Evolutionary conservation across 2,113 vertebrate species (phyloP), one percentile per base, ranked within the genome.

Genomic region (Solea solea): DNA sequence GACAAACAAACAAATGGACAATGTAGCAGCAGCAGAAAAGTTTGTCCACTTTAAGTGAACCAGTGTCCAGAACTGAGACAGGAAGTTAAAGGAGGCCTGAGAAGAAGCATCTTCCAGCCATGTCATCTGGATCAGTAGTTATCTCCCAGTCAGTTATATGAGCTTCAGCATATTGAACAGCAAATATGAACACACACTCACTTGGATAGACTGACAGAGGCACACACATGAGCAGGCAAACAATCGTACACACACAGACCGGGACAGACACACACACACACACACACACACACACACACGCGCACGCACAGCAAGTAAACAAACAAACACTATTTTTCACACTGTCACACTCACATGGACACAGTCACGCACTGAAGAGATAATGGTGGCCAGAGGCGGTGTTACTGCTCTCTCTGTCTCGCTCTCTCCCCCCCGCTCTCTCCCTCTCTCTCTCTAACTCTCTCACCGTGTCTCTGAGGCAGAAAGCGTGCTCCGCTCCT

Each of bases 331-430:
- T 81, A 78, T 86, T 88, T 89, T 83, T 90, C 86, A 85, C 91
- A 90, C 89, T 90, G 89, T 89, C 89, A 86, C 88, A 86, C 86
- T 90, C 89, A 73, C 87, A 90, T 86, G 86, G 86, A 89, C 85
- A 87, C 78, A 87, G 89, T 91, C 84, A 87, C 80, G 75, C 90
- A 79, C 85, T 86, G 91, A 88, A 90, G 88, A 92, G 90, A 92
- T 91, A 91, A 89, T 92, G 86, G 86, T 91, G 88, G 89, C 91
- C 90, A 88, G 86, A 90, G 91, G 91, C 92, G 11, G 46, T 92
- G 74, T 81, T 48, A 74, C 76, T 84, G 77, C 80, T 51, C 65
- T 1, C 70, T 8, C 57, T 76, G 72, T 34, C 58, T 46, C 76
- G 54, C 76, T 6, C 54, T 21, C 64, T 8, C 51, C 45, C 54